Conservation (phyloP, 2,888 invertebrate species). For the Eurytoma adleriae region DNA sequence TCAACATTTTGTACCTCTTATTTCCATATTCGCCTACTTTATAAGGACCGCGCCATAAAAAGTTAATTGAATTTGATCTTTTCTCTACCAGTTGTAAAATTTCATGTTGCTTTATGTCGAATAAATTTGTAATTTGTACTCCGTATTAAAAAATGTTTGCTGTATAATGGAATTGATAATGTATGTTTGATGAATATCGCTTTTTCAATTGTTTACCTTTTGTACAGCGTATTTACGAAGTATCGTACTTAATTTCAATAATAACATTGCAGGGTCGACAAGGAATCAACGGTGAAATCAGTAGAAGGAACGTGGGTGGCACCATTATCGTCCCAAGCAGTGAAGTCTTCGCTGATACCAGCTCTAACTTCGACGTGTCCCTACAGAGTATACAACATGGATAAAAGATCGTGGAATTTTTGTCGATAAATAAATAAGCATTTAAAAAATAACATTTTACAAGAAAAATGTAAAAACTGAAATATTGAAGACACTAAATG, state of each 20-base stretch:
- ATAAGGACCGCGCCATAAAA: not conserved
- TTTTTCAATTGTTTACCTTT: not conserved
- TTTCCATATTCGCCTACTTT: not conserved
- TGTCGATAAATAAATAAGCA: slow-evolving; percentile 61
- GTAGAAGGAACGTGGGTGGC: slow-evolving; percentile 70
- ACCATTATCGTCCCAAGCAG: slow-evolving; percentile 67
- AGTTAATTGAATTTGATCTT: not conserved
- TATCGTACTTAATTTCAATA: not conserved
- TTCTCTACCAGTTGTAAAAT: not conserved
- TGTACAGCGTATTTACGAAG: not conserved
- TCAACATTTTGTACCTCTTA: not conserved
- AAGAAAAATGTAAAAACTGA: not conserved
- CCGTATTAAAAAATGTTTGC: not conserved
- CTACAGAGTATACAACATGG: slow-evolving; percentile 67
- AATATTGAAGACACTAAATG: slow-evolving; percentile 19
- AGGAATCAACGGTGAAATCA: slow-evolving; percentile 57
- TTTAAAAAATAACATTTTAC: slow-evolving; percentile 1
- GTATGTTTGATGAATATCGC: not conserved
- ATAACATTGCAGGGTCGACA: slow-evolving; percentile 63
- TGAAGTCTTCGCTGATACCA: slow-evolving; percentile 68
- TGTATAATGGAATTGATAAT: not conserved
- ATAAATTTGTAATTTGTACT: not conserved
- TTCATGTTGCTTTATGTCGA: not conserved
- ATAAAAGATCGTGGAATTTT: slow-evolving; percentile 64
- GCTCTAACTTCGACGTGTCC: slow-evolving; percentile 69